These are phyloP conservation scores for Borostomias antarcticus DNA, from an alignment of 2,797 vertebrate species.

Conservation along the genomic window DNA sequence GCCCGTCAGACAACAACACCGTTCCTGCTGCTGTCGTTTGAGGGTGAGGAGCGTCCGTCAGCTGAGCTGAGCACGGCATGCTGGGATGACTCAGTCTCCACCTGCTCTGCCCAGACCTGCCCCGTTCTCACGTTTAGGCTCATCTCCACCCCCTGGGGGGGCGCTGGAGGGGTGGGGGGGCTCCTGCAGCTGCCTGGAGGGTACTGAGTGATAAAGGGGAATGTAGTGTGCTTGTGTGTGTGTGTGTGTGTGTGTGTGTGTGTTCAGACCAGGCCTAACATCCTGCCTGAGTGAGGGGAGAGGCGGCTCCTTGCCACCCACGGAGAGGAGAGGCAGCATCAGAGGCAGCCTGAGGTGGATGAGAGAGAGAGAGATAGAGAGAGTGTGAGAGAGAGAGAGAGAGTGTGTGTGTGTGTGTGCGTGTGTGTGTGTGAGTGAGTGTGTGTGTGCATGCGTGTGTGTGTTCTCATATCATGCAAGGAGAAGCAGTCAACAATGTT, in stretches of 20 bases:
- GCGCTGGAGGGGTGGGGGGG: constrained; percentile 18
- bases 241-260: constrained; percentile 24
- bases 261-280: constrained; percentile 41
- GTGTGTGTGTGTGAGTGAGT: constrained; percentile 7
- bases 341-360: constrained; percentile 22
- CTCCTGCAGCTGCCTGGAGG: background rate
- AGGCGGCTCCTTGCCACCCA: constrained; percentile 68
- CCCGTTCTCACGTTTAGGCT: constrained; percentile 49
- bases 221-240: constrained; percentile 25
- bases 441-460: background rate
- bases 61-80: background rate
- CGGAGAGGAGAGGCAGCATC: constrained; percentile 49
- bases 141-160: constrained; percentile 19
- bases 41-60: background rate
- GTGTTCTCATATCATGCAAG: constrained; percentile 30
- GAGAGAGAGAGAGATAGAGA: constrained; percentile 14
- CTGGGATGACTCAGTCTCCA: constrained; percentile 43
- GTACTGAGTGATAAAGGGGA: background rate
- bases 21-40: background rate
- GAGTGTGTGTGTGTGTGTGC: constrained; percentile 11
- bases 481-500: constrained; percentile 27
- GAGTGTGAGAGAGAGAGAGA: constrained; percentile 21
- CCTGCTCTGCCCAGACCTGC: constrained; percentile 75
- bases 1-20: background rate
- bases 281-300: constrained; percentile 56